Evolutionary conservation across 2,113 vertebrate species (phyloP).

Genomic region (Tretioscincus oriximinensis): DNA sequence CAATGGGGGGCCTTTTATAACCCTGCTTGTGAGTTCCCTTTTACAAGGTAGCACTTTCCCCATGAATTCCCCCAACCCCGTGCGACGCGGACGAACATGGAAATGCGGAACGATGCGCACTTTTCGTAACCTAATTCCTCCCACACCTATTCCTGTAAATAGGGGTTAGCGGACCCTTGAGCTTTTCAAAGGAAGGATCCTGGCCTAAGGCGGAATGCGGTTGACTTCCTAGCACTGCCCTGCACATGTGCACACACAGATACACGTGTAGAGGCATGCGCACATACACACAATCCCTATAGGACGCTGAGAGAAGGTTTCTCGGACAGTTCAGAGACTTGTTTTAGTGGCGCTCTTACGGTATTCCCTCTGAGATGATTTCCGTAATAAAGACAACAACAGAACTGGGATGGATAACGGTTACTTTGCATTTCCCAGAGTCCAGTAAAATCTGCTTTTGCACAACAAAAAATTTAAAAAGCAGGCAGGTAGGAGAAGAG

Average conservation of each 20-base stretch:
- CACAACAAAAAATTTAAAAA: conserved; percentile 37
- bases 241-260: too few species aligned
- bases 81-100: background rate
- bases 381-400: background rate
- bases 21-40: background rate
- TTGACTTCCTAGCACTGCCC: too few species aligned
- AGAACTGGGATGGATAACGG: background rate
- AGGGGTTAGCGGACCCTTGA: background rate
- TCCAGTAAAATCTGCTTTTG: conserved; percentile 15
- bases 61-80: background rate
- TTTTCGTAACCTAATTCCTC: too few species aligned
- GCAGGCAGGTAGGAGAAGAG: too few species aligned
- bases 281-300: too few species aligned
- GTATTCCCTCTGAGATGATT: background rate
- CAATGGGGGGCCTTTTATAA: background rate
- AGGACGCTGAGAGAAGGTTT: too few species aligned
- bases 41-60: background rate
- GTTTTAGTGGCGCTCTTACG: background rate
- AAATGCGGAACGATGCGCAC: too few species aligned
- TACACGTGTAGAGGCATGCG: too few species aligned
- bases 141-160: too few species aligned
- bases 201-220: too few species aligned
- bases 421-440: background rate
- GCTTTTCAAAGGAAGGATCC: background rate
- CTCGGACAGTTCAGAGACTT: too few species aligned